Percentiles rank a stretch among this genome's conserved stretches.
Evolutionary conservation across 2,113 vertebrate genomes (phyloP).

Genomic region (Pseudopodoces humilis): DNA sequence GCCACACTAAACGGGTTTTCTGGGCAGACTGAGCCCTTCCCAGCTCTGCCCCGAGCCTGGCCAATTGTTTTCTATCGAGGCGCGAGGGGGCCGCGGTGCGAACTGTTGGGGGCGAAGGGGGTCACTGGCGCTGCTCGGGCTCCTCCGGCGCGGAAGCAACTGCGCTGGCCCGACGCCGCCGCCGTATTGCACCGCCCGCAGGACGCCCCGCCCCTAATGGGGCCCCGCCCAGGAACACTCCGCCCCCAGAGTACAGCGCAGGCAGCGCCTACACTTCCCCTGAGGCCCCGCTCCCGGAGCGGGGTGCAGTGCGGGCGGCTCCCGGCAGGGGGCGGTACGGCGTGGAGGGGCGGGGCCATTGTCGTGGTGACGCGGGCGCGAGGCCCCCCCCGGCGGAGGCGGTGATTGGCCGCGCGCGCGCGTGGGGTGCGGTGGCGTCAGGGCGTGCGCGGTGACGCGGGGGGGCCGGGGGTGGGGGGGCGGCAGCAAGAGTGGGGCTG

Average conservation of each 20-base stretch:
- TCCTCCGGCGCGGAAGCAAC: background rate
- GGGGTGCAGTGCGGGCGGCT: fast-evolving
- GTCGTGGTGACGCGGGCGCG: background rate
- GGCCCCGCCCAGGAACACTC: background rate
- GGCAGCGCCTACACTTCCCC: background rate
- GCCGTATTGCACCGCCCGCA: background rate
- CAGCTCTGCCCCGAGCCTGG: fast-evolving
- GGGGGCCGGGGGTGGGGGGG: too few species aligned
- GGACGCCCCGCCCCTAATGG: fast-evolving
- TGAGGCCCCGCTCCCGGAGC: background rate
- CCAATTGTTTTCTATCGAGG: background rate
- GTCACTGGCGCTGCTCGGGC: background rate
- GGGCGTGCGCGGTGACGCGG: background rate
- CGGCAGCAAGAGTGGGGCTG: background rate
- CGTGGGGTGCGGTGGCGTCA: background rate
- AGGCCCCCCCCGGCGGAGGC: background rate
- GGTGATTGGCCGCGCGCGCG: background rate
- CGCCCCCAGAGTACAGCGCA: fast-evolving
- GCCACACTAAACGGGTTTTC: background rate
- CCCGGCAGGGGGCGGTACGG: background rate
- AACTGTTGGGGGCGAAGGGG: background rate
- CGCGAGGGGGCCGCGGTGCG: fast-evolving
- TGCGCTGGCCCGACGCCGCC: fast-evolving
- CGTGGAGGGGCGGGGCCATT: background rate
- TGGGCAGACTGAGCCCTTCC: background rate